These are phyloP conservation scores for Tamandua tetradactyla DNA, from an alignment of 2,797 vertebrate genomes.

Conservation along the genomic window DNA sequence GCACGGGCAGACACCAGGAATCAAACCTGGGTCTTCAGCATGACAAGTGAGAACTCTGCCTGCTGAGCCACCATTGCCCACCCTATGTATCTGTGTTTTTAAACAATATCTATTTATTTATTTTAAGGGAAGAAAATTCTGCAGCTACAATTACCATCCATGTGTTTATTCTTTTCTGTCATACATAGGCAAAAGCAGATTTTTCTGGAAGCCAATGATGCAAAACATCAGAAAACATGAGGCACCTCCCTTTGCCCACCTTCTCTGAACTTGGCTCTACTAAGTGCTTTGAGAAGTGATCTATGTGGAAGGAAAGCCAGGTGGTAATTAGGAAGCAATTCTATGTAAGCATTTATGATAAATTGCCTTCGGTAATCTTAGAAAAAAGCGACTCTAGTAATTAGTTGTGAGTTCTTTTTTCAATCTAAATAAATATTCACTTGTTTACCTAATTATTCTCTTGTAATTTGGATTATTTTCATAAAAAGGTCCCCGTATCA, in stretches of 20 bases:
- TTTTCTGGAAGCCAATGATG: neutral
- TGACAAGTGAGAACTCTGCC: too few species aligned
- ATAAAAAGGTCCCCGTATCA: neutral
- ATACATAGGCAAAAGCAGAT: neutral
- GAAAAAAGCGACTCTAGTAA: neutral
- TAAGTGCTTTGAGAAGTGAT: neutral
- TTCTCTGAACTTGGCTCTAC: neutral
- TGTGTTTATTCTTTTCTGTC: neutral
- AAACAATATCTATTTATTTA: neutral
- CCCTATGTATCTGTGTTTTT: neutral
- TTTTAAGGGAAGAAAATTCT: neutral
- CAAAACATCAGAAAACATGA: rapidly evolving
- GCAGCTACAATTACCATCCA: neutral
- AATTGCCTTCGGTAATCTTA: neutral
- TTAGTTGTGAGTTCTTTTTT: neutral
- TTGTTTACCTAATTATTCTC: neutral
- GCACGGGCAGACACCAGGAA: too few species aligned
- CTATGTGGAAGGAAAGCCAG: neutral
- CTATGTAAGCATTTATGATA: neutral
- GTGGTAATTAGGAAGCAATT: neutral
- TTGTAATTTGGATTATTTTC: neutral
- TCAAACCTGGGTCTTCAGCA: too few species aligned
- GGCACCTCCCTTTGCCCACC: too few species aligned
- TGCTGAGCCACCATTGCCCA: too few species aligned
- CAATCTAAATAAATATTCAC: neutral